Percentiles rank a stretch among this genome's conserved stretches.
These are phyloP conservation scores for Antheraea pernyi DNA, from an alignment of 1,140 invertebrate species.

Conservation along the genomic window DNA sequence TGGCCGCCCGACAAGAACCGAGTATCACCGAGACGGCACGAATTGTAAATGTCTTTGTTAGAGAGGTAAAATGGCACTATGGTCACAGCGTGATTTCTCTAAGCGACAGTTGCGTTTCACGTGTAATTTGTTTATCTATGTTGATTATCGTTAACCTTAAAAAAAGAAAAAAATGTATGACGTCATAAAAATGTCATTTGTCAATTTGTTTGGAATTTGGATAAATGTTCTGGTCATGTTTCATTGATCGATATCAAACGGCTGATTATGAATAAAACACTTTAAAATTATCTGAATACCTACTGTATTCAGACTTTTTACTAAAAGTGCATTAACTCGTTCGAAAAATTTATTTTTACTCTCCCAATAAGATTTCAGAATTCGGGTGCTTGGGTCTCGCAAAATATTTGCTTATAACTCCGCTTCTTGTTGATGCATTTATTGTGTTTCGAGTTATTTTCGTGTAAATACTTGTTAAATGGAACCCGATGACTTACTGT, in stretches of 20 bases:
- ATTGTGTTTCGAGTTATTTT: slow-evolving; percentile 28
- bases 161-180: too few relatives aligned
- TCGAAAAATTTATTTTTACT: slow-evolving; percentile 49
- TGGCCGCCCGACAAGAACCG: too few relatives aligned
- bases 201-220: too few relatives aligned
- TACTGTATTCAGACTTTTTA: background rate
- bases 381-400: slow-evolving; percentile 34
- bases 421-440: slow-evolving; percentile 32
- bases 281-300: background rate
- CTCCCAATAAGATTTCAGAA: slow-evolving; percentile 40
- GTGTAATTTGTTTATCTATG: too few relatives aligned
- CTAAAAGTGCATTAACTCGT: slow-evolving; percentile 54
- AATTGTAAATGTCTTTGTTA: too few relatives aligned
- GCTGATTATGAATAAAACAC: background rate
- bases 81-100: too few relatives aligned
- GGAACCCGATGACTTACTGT: slow-evolving; percentile 10
- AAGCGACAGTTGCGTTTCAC: too few relatives aligned
- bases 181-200: too few relatives aligned
- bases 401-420: slow-evolving; percentile 40
- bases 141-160: too few relatives aligned
- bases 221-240: too few relatives aligned
- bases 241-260: background rate
- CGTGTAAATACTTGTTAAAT: slow-evolving; percentile 14
- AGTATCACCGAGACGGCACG: too few relatives aligned
- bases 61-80: too few relatives aligned